Evolutionary conservation across 1,140 invertebrate genomes (phyloP).

Genomic region (Drosophila hydei): DNA sequence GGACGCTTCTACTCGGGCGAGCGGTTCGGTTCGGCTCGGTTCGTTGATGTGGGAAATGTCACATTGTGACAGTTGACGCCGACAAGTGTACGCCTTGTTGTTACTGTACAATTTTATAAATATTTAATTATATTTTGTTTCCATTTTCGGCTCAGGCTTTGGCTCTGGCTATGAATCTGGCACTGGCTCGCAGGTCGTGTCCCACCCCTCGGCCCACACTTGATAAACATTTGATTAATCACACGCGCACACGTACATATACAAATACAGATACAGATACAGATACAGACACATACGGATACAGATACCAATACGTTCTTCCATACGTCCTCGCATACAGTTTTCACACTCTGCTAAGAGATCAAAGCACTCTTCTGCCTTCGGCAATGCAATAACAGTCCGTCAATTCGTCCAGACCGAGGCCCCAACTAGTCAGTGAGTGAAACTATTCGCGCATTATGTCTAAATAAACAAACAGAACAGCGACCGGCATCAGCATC

Average conservation of each 20-base stretch:
- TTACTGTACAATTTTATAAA: slow-evolving; percentile 77
- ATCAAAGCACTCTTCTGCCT: slow-evolving; percentile 63
- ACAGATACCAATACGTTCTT: no score
- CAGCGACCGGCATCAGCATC: slow-evolving; percentile 12
- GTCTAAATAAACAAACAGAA: slow-evolving; percentile 78
- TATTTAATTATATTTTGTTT: slow-evolving; percentile 80
- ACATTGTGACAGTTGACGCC: slow-evolving; percentile 71
- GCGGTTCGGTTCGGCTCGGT: slow-evolving; percentile 11
- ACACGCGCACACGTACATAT: slow-evolving; percentile 43
- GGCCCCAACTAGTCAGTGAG: slow-evolving; percentile 50
- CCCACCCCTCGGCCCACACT: slow-evolving; percentile 8
- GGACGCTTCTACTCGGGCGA: slow-evolving; percentile 48
- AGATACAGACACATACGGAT: slow-evolving; percentile 2
- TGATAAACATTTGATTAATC: slow-evolving; percentile 80
- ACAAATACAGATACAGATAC: slow-evolving; percentile 3
- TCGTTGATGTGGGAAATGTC: slow-evolving; percentile 80
- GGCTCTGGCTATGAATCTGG: background rate
- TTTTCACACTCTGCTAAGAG: slow-evolving; percentile 57
- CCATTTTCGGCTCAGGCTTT: slow-evolving; percentile 49
- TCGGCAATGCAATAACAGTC: slow-evolving; percentile 36
- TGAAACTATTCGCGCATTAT: slow-evolving; percentile 81
- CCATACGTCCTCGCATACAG: slow-evolving; percentile 16
- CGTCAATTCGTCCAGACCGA: slow-evolving; percentile 42
- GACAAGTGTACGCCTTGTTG: slow-evolving; percentile 76
- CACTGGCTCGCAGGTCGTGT: slow-evolving; percentile 18